Evolutionary conservation across 2,888 invertebrate genomes (phyloP), one percentile per base, ranked within the genome.

Genomic region (Malthinus flaveolus): DNA sequence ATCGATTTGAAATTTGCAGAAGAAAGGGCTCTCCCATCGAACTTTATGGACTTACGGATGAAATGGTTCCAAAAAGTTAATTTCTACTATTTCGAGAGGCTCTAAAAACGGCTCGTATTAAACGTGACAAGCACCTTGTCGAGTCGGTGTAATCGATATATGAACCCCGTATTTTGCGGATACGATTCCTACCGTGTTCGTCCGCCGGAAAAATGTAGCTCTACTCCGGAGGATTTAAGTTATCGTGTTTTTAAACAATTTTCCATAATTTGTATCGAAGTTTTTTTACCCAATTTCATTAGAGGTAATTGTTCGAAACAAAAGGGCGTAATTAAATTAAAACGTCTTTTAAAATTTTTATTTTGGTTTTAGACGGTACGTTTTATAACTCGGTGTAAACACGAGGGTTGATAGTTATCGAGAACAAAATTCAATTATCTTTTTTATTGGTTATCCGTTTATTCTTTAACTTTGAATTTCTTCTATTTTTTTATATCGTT

Each of bases 121-220:
- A 75, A 77, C 75, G 75, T 77, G 77, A 78, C 77, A 75, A 77
- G 75, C 75, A 76, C 76, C 77, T 76, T 77, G 78, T 77, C 76
- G 75, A 73, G 74, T 72, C 65, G 72, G 64, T 72, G 76, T 75
- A 77, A 77, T 77, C 77, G 76, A 77, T 77, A 77, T 73, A 72
- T 71, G 48, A 55, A 42, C 58, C 56, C 51, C 67, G 56, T 62
- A 61, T 67, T 64, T 67, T 67, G 66, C 66, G 67, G 68, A 71
- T 70, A 64, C 69, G 67, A 70, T 69, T 66, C 64, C 59, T 59
- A 66, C 66, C 67, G 66, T 68, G 66, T 66, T 69, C 71, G 70
- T 66, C 71, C 68, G 67, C 71, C 66, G 71, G 73, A 74, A 73
- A 73, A 74, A 74, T 70, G 66, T 67, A 66, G 67, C 66, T 65